Base-by-base conservation (phyloP, 2,113 vertebrate genomes). In the Todiramphus chloris region DNA sequence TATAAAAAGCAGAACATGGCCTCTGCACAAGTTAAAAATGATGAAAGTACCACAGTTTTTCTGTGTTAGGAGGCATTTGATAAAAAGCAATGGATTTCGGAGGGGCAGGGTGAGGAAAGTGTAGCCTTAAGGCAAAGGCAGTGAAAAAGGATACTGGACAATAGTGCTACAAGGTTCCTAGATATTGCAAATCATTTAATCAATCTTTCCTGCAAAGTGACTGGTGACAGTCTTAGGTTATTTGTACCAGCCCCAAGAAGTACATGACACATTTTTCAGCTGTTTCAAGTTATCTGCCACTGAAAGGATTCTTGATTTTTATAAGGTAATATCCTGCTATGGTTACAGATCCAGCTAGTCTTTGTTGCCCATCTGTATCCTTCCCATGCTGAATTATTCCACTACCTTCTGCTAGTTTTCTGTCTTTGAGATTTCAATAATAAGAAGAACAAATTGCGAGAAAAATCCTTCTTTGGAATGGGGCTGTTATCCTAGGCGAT, bases 181-280 rank as follows among this genome's bases (percentile, higher is more conserved):
- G 60, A 78, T 82, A 85, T 33, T 89, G 66, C 66, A 82, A 84
- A 74, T 91, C 7, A 68, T 88, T 68, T 88, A 79, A 83, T 83
- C 58, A 89, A 12, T 25, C 16, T 63, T 44, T 81, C 25, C 50
- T 83, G 90, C 28, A 84, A 73, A 83, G n/a, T 78, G 58, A 62
- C 51, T 93, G 43, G 16, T 78, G 56, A 74, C 67, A 72, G 13
- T 83, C 60, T 50, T 51, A 33, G 31, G 68, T 87, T 87, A 75
- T 87, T 95, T 89, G 60, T 89, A 75, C 64, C 74, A 82, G 51
- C n/a, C 69, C 12, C 51, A 50, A 72, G 90, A 95, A 86, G 72
- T 62, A 58, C 55, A 28, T 30, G 33, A 77, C 37, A 46, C 9
- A 43, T 70, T 91, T 62, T 84, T 86, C 35, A 53, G 13, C 18